Base-by-base conservation (phyloP, 1,140 invertebrate genomes). In the Drosophila cardini region DNA sequence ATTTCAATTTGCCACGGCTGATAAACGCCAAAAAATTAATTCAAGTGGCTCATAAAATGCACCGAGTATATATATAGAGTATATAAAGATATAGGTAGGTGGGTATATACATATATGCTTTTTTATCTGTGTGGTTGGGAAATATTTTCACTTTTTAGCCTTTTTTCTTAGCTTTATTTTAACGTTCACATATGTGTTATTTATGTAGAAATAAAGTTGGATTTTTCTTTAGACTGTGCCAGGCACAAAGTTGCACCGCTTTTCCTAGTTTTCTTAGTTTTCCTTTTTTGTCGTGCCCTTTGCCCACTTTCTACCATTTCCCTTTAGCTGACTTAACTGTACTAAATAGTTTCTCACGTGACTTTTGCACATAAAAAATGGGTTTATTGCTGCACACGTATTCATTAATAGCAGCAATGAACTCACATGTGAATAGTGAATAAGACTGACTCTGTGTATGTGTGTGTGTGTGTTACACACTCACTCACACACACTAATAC, bases 261-360 rank as follows among this genome's bases (percentile, higher is more conserved):
- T 38, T 55, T 57, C 62, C 56, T 38, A 61, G 55, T 57, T 26
- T 26, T 26, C 64, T 18, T 40, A 45, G 40, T 57, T 46, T 57
- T 13, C 48, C 38, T 3, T 38, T 38, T 9, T 40, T 9, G 30
- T 10, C 30, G n/a, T 21, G 9, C 30, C 30, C 26, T 32, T 45
- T n/a, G n/a, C 15, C 16, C 46, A n/a, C 9, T 15, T 36, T 11
- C 15, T 4, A 2, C 10, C 26, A 4, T 42, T 18, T 21, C 18
- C 40, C 52, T 26, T 26, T 26, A 36, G 57, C 53, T 53, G 70
- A 69, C 40, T 75, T 83, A 87, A 79, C 86, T 77, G 83, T 80
- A 87, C 84, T 87, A 87, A 87, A 87, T 87, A 89, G 84, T 87
- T 87, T 87, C 84, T 87, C 84, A 87, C 84, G 84, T 87, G 84